Base-by-base conservation (phyloP, 2,888 invertebrate species). In the Agonopterix subpropinquella region DNA sequence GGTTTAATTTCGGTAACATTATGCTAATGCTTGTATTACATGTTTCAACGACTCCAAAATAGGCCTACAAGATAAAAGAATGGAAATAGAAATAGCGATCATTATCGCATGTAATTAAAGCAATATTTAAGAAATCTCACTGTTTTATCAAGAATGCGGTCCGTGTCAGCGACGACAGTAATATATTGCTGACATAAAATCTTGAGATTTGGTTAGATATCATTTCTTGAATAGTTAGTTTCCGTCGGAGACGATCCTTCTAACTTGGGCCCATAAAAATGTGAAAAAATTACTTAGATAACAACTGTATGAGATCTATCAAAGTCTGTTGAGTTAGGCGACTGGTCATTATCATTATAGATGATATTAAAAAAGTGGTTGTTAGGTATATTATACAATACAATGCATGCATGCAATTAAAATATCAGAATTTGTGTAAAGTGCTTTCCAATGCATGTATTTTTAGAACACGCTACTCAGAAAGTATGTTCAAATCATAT, bases 101-200 rank as follows among this genome's bases (percentile, higher is more conserved):
- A 56, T 67, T 81, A 86, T 87, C 86, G 64, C 56, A 62, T 67
- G 74, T 83, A 87, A 87, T 87, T 85, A 86, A 82, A 73, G 73
- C 74, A 74, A 80, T 80, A 78, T 80, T 80, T 73, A 80, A 72
- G 74, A 77, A 80, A 82, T 85, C 80, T 77, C 70, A 67, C 73
- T 67, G 64, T 70, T 74, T 79, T 77, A 83, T 80, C 82, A 69
- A 62, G 75, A 79, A 82, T 81, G 80, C 57, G 74, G 64, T 58
- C 71, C 58, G 57, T 64, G 79, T 78, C 73, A 73, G 75, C 70
- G 59, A 54, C 65, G 81, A 79, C 77, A 73, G 78, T 85, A 84
- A 87, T 77, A 78, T 86, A 87, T 86, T 72, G 73, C 80, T 74
- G 81, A 82, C 86, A 81, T 84, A 82, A 86, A 86, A 73, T 70